Conservation (phyloP, 2,113 vertebrate species). For the Platycercus adscitus region DNA sequence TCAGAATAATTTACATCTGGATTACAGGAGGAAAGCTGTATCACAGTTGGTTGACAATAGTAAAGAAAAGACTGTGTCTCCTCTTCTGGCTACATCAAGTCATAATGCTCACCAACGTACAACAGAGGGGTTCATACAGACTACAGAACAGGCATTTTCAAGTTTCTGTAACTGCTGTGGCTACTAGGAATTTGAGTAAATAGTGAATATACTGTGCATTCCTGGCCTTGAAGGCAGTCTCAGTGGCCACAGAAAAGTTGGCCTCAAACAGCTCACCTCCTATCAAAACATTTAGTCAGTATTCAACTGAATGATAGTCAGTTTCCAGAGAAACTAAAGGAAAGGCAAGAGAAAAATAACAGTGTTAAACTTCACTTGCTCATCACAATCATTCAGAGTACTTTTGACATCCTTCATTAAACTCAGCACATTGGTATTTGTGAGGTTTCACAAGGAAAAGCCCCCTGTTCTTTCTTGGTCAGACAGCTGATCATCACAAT, state of each 20-base stretch:
- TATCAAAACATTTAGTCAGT: neutral
- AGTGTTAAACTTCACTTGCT: neutral
- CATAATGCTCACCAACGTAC: neutral
- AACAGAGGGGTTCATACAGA: neutral
- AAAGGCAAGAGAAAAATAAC: neutral
- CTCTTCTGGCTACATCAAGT: neutral
- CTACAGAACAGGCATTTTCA: accelerated
- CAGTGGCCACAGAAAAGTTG: neutral
- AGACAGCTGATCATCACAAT: neutral
- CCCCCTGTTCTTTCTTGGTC: neutral
- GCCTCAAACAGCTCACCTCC: neutral
- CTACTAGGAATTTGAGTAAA: neutral
- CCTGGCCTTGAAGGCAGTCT: neutral
- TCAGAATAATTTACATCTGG: neutral
- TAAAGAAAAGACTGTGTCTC: neutral
- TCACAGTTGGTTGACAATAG: neutral
- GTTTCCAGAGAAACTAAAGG: neutral
- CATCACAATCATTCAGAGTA: neutral
- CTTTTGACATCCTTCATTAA: neutral
- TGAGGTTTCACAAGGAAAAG: neutral
- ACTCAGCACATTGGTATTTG: neutral
- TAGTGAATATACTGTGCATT: neutral
- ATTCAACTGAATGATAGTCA: neutral
- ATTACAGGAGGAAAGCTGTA: neutral
- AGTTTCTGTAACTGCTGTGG: neutral